Evolutionary conservation across 2,797 vertebrate species (phyloP), one percentile per base, ranked within the genome.

Genomic region (Pseudochirops cupreus): DNA sequence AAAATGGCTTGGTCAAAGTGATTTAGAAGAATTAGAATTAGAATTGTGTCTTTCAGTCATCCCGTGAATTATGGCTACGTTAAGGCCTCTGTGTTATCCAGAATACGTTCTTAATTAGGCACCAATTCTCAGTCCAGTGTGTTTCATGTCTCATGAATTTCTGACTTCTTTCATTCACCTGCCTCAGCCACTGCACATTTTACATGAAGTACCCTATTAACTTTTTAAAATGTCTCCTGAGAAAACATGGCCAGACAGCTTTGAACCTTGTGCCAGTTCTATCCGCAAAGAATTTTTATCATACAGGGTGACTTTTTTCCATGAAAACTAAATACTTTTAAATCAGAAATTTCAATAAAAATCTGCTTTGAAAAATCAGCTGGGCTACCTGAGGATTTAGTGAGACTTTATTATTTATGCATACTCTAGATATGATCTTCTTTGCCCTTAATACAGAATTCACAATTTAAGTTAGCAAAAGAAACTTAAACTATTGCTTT

Each of bases 301-400:
- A 96, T 95, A 94, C 39, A 91, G 33, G 59, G 94, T 94, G 50
- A 67, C 59, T 90, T 96, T 96, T 95, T 39, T 82, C 53, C 74
- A 89, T 93, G 56, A 92, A 91, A n/a, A 93, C 93, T 95, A 96
- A 91, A 90, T 29, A 82, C 92, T 97, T 97, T 94, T 87, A 96
- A 21, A 87, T 94, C 82, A 95, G 93, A 95, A 33, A 5, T 18
- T 94, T 93, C 95, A 96, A 58, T 97, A 95, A 94, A 95, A 96
- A 90, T 58, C 56, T 97, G 21, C 62, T 62, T 91, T 93, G 94
- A 95, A 95, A 97, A 96, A 96, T 96, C 91, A 97, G 92, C 97
- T 62, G 92, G 91, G 91, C 95, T 96, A 97, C 96, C 91, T 93
- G 53, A 92, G 95, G 94, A 90, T 92, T 94, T 96, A 94, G 90